Percentiles rank a stretch among this genome's conserved stretches.
Conservation (phyloP, 1,140 invertebrate genomes). For the Papilio machaon region DNA sequence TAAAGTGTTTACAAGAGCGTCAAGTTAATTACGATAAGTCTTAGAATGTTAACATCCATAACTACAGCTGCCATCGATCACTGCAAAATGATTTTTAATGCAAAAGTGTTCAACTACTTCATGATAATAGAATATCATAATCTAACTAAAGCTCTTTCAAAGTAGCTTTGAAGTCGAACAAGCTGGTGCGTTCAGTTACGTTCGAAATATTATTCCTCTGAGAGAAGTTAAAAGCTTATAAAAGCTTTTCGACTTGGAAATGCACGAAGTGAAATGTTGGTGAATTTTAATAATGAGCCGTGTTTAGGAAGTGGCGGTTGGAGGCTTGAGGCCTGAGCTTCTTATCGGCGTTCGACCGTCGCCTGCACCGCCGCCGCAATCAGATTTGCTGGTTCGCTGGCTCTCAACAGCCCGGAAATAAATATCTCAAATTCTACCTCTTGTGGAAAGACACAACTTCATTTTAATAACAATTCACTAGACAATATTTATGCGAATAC, state of each 20-base stretch:
- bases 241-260: conserved; percentile 41
- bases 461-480: conserved; percentile 27
- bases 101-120: neutral
- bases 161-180: conserved; percentile 8
- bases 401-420: conserved; percentile 33
- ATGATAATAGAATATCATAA: conserved; percentile 1
- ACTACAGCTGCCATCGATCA: neutral
- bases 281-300: conserved; percentile 42
- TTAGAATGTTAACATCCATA: neutral
- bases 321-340: conserved; percentile 44
- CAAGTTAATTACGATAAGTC: neutral
- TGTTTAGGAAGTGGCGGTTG: conserved; percentile 39
- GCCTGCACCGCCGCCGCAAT: conserved; percentile 48
- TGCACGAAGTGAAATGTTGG: conserved; percentile 45
- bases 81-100: neutral
- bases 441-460: neutral
- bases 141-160: neutral
- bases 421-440: conserved; percentile 23
- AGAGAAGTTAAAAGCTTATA: conserved; percentile 36
- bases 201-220: conserved; percentile 23
- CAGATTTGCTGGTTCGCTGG: conserved; percentile 47
- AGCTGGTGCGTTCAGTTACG: neutral
- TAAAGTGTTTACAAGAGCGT: neutral
- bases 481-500: neutral
- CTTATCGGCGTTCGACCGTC: conserved; percentile 46